Evolutionary conservation across 2,888 invertebrate genomes (phyloP).

Genomic region (Idaea biselata): DNA sequence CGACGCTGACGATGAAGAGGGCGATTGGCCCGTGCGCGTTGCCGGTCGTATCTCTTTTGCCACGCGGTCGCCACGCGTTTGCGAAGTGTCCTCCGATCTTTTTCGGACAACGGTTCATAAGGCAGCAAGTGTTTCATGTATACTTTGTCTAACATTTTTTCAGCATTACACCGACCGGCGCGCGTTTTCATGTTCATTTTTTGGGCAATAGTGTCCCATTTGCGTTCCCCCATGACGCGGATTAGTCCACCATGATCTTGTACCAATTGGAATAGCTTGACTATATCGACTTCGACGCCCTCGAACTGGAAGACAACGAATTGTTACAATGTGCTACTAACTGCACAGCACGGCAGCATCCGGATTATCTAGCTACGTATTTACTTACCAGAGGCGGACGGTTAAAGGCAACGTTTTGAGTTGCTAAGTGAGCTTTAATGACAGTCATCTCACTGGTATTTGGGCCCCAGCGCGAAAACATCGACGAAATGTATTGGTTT

Average conservation of each 20-base stretch:
- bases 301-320: not conserved
- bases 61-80: conserved; percentile 88
- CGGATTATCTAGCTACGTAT: not conserved
- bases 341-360: not conserved
- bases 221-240: not conserved
- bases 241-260: not conserved
- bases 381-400: conserved; percentile 2
- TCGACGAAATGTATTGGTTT: not conserved
- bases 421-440: conserved; percentile 3
- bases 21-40: conserved; percentile 49
- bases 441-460: not conserved
- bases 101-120: conserved; percentile 37
- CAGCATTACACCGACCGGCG: not conserved
- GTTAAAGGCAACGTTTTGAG: not conserved
- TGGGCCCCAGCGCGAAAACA: not conserved
- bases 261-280: not conserved
- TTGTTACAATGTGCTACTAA: not conserved
- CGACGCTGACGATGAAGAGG: conserved; percentile 51
- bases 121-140: not conserved
- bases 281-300: not conserved
- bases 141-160: not conserved
- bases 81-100: conserved; percentile 87
- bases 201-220: not conserved
- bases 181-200: not conserved
- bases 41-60: conserved; percentile 81